phyloP scores from a whole-genome alignment of 2,113 vertebrate species.

The Scortum barcoo region DNA sequence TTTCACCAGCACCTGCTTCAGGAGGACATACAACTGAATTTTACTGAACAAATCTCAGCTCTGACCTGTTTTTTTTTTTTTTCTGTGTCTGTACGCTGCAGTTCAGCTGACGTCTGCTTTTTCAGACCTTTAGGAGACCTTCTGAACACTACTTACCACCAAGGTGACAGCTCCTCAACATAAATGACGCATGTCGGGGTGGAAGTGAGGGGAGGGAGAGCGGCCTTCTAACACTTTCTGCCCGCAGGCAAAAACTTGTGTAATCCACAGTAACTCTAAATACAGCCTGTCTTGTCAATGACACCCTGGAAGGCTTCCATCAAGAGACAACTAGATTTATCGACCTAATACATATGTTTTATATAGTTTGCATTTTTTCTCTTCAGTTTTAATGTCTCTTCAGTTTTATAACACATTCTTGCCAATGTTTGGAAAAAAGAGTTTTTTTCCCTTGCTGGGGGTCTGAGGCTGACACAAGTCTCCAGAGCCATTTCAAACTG shows the following conservation, averaged over 20 bases:
- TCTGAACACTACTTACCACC: neutral
- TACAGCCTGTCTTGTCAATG: neutral
- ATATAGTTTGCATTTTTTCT: neutral
- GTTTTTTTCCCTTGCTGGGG: neutral
- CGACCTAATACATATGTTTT: neutral
- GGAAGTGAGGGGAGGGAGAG: neutral
- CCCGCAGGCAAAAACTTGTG: neutral
- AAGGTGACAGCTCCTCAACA: constrained; percentile 2
- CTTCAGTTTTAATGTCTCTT: neutral
- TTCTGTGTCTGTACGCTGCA: neutral
- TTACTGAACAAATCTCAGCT: neutral
- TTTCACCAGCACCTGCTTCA: neutral
- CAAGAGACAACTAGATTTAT: neutral
- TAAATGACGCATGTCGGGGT: neutral
- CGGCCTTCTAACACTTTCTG: constrained; percentile 17
- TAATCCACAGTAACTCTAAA: neutral
- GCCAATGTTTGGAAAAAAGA: neutral
- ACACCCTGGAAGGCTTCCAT: neutral
- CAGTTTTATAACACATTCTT: neutral
- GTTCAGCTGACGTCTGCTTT: neutral
- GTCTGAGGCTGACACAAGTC: neutral
- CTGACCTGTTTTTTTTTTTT: neutral
- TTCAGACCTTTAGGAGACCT: neutral
- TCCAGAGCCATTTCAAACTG: constrained; percentile 6
- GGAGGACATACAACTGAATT: neutral